phyloP scores from a whole-genome alignment of 2,113 vertebrate genomes.

The Trachemys scripta region DNA sequence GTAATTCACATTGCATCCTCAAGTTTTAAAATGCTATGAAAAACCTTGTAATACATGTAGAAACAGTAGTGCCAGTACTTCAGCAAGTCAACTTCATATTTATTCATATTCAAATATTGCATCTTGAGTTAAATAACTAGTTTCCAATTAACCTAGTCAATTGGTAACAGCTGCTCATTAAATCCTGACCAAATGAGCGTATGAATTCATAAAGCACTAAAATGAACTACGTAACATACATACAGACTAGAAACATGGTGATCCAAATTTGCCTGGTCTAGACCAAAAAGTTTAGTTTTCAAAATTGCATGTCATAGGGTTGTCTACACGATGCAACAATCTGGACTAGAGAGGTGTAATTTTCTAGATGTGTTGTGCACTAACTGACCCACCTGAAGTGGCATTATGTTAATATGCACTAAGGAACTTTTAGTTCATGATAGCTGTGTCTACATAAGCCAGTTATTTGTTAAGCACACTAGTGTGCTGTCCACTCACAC shows the following conservation, averaged over 20 bases:
- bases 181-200: background rate
- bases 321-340: too few relatives aligned
- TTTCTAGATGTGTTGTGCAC: too few relatives aligned
- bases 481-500: too few relatives aligned
- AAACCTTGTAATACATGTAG: background rate
- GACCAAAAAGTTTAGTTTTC: background rate
- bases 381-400: too few relatives aligned
- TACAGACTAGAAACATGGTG: background rate
- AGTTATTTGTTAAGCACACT: too few relatives aligned
- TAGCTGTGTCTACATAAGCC: too few relatives aligned
- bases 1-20: background rate
- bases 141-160: background rate
- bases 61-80: too few relatives aligned
- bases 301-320: background rate
- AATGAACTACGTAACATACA: background rate
- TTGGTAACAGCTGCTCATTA: background rate
- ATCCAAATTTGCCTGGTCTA: background rate
- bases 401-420: too few relatives aligned
- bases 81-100: background rate
- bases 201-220: background rate
- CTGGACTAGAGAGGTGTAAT: too few relatives aligned
- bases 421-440: too few relatives aligned
- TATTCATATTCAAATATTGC: background rate
- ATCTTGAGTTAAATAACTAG: background rate
- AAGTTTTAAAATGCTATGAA: background rate